Evolutionary conservation across 2,113 vertebrate genomes (phyloP), one percentile per base, ranked within the genome.

Genomic region (Microtus ochrogaster): DNA sequence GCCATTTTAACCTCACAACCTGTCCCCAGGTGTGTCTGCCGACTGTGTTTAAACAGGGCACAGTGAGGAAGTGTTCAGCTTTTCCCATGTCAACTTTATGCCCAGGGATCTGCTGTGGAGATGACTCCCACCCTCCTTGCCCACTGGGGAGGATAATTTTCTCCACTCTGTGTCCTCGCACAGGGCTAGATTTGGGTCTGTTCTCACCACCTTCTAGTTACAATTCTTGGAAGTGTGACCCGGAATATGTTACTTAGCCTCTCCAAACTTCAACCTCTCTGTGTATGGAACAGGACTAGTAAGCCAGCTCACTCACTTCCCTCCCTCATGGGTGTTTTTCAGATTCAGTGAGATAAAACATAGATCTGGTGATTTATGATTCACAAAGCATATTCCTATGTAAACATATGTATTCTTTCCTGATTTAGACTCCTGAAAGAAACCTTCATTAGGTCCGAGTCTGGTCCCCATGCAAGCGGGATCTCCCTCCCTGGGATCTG

Each of bases 361-460:
- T 1, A 36, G 22, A 24, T 61, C 55, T 81, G 49, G 10, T 11
- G 5, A 3, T 49, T 77, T 49, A 33, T 49, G 28, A 49, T 78
- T 78, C 36, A 47, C n/a, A 81, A 58, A 81, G 33, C 33, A 26
- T 58, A n/a, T 14, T 36, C 33, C 58, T n/a, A 81, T 81, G 36
- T 58, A 58, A 81, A n/a, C 33, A 39, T 61, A 47, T 17, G 19
- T 72, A 72, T n/a, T 26, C 28, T 58, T 58, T 7, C 13, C 36
- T 39, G 21, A 58, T 39, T 39, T 73, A 21, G 79, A 82, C 36
- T 82, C 55, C 58, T 44, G 39, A 39, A 44, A 3, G 82, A 33
- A 44, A 84, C 26, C 26, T 5, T 44, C 22, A 2, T 0, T 55
- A 19, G 30, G 36, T 55, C 39, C 0, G 5, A 81, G 13, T 16